Conservation (phyloP, 2,888 invertebrate genomes). For the Xylota segnis region DNA sequence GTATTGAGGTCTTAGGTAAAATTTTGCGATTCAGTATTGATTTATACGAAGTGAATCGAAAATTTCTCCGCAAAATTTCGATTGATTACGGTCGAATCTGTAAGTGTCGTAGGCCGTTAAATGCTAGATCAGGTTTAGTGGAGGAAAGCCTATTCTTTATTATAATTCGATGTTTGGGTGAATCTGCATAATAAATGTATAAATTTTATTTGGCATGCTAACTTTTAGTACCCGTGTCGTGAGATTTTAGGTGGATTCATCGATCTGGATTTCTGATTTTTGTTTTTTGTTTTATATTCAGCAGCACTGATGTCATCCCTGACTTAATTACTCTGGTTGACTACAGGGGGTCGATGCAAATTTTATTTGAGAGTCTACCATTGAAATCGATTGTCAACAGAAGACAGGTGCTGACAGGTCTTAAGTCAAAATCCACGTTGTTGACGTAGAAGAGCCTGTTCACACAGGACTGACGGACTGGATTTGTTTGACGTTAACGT, state of each 20-base stretch:
- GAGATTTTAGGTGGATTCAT: neutral
- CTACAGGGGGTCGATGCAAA: too few species aligned
- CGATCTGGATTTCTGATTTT: neutral
- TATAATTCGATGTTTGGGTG: neutral
- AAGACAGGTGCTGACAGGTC: too few species aligned
- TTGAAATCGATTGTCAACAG: too few species aligned
- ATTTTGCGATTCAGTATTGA: neutral
- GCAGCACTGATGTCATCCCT: too few species aligned
- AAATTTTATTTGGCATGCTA: neutral
- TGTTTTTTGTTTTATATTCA: neutral
- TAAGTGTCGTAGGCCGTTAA: neutral
- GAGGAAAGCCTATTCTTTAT: neutral
- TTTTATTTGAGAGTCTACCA: too few species aligned
- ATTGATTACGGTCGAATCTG: neutral
- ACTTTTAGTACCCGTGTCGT: neutral
- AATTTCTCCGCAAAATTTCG: neutral
- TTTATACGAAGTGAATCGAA: neutral
- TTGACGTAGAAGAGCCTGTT: too few species aligned
- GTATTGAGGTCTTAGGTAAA: constrained; percentile 1
- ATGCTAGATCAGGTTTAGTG: neutral
- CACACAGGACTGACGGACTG: too few species aligned
- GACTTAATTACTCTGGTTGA: too few species aligned
- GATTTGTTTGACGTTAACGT: too few species aligned
- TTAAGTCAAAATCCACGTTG: too few species aligned
- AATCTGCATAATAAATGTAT: neutral